A percentile compares a stretch with the other conserved stretches of the same genome.
Evolutionary conservation across 2,888 invertebrate genomes (phyloP).

Genomic region (Disparrhopalites patrizii): DNA sequence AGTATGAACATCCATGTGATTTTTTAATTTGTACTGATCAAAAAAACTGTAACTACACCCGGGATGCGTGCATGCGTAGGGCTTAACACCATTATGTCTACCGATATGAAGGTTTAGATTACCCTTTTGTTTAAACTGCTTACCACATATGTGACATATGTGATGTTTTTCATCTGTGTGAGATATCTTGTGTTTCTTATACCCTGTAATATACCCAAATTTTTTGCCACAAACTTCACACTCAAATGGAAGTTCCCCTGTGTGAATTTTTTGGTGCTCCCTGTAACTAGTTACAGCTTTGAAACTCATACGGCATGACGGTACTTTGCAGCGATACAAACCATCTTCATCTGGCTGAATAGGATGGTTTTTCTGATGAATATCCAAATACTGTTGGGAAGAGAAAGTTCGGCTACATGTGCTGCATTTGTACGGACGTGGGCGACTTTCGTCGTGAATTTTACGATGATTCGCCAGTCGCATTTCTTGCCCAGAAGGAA

Average conservation of each 20-base stretch:
- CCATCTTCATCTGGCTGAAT: slow-evolving; percentile 11
- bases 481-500: slow-evolving; percentile 2
- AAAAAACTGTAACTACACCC: slow-evolving; percentile 7
- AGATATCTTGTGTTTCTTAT: slow-evolving; percentile 10
- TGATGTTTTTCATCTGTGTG: slow-evolving; percentile 1
- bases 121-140: slow-evolving; percentile 13
- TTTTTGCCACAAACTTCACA: slow-evolving; percentile 16
- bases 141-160: not conserved
- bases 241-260: not conserved
- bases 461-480: slow-evolving; percentile 5
- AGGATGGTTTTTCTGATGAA: slow-evolving; percentile 17
- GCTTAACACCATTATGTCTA: slow-evolving; percentile 2
- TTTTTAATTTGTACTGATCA: slow-evolving; percentile 12
- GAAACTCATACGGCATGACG: not conserved
- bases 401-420: not conserved
- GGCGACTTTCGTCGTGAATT: slow-evolving; percentile 5
- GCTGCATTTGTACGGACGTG: not conserved
- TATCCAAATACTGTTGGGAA: slow-evolving; percentile 8
- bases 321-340: not conserved
- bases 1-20: slow-evolving; percentile 11
- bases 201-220: slow-evolving; percentile 4
- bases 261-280: slow-evolving; percentile 14
- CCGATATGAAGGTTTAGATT: slow-evolving; percentile 10
- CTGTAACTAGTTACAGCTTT: slow-evolving; percentile 2
- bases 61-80: not conserved